These are phyloP conservation scores for Strix uralensis DNA, from an alignment of 2,113 vertebrate genomes.

Conservation along the genomic window DNA sequence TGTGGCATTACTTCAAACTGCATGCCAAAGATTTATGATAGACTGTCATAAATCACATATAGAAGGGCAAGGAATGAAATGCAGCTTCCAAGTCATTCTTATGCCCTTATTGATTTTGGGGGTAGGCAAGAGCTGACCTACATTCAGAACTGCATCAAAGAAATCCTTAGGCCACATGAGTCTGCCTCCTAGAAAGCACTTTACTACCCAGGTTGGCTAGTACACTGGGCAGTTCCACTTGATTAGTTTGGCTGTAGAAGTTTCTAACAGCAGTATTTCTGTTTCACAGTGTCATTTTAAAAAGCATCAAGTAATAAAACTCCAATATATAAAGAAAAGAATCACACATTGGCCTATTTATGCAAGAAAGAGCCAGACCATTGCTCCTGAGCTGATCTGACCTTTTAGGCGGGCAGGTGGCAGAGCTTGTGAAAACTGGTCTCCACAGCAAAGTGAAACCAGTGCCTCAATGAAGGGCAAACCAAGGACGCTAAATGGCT, in stretches of 20 bases:
- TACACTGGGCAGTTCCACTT: neutral
- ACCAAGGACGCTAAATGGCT: neutral
- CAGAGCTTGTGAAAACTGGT: neutral
- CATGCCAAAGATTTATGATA: neutral
- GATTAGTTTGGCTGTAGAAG: neutral
- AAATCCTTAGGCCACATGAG: neutral
- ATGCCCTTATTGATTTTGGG: neutral
- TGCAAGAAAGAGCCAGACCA: neutral
- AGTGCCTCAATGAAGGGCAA: neutral
- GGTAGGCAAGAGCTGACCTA: slow-evolving; percentile 16
- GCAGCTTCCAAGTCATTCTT: slow-evolving; percentile 23
- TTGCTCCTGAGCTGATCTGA: neutral
- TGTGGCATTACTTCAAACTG: slow-evolving; percentile 5
- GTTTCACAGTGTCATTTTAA: neutral
- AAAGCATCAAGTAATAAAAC: neutral
- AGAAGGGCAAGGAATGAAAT: slow-evolving; percentile 22
- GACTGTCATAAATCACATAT: slow-evolving; percentile 20
- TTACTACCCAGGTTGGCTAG: neutral
- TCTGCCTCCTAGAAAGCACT: neutral
- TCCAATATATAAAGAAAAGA: neutral
- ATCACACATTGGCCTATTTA: neutral
- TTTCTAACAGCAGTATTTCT: neutral
- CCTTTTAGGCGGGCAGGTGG: neutral
- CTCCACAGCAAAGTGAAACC: neutral
- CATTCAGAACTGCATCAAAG: neutral